Conservation (phyloP, 2,888 invertebrate species). For the Osedax frankpressi region DNA sequence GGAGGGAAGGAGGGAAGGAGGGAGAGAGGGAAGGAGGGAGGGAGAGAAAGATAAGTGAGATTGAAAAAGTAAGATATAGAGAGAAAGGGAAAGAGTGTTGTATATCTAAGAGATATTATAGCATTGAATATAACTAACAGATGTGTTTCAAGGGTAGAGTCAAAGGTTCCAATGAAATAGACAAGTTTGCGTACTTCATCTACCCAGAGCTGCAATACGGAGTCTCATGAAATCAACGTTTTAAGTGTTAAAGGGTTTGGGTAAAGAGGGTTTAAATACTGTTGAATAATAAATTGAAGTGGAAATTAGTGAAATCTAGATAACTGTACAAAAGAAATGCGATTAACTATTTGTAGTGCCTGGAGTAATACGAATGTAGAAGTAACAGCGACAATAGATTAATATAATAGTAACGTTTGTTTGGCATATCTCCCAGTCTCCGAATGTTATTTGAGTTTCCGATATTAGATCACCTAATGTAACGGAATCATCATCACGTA, state of each 20-base stretch:
- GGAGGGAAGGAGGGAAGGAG: neutral
- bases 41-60: neutral
- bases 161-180: conserved; percentile 78
- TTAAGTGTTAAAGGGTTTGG: neutral
- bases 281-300: neutral
- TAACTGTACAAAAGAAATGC: too few relatives aligned
- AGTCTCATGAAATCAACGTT: neutral
- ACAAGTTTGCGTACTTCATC: conserved; percentile 65
- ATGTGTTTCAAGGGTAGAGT: conserved; percentile 82
- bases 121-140: conserved; percentile 56
- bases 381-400: neutral
- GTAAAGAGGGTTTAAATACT: neutral
- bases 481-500: neutral
- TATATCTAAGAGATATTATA: neutral
- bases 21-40: conserved; percentile 5
- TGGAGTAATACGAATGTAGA: too few relatives aligned
- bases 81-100: neutral
- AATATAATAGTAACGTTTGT: neutral
- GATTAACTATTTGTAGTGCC: too few relatives aligned
- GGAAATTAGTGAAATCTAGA: too few relatives aligned
- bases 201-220: conserved; percentile 74
- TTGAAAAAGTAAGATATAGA: neutral
- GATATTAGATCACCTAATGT: neutral
- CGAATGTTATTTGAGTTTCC: neutral
- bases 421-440: neutral